phyloP scores from a whole-genome alignment of 1,140 invertebrate species.

The Steinernema khuongi region DNA sequence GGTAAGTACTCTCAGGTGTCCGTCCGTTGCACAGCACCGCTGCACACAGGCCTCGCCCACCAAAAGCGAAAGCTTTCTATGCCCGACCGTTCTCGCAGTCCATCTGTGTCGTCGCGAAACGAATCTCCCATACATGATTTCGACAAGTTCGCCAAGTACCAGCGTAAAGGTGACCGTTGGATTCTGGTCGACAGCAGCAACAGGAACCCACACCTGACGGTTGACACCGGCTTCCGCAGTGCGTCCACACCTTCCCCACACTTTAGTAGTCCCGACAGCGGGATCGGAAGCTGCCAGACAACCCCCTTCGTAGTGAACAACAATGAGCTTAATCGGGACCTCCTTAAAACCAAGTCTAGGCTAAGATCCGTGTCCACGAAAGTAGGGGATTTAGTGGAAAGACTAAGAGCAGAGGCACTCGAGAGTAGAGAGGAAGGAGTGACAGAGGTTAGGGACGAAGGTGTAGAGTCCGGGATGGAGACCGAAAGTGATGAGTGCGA shows the following conservation, averaged over 20 bases:
- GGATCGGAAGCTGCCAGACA: background rate
- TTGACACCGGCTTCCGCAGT: background rate
- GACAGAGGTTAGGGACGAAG: background rate
- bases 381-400: background rate
- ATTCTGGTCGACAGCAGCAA: background rate
- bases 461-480: conserved; percentile 5
- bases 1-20: conserved; percentile 19
- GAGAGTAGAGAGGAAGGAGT: conserved; percentile 27
- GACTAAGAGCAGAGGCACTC: background rate
- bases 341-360: background rate
- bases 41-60: conserved; percentile 32
- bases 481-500: conserved; percentile 23
- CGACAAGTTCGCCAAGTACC: conserved; percentile 39
- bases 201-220: background rate
- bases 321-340: conserved; percentile 1
- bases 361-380: background rate
- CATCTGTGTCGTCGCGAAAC: conserved; percentile 19
- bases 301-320: conserved; percentile 6
- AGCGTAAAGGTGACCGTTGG: conserved; percentile 23
- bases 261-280: background rate
- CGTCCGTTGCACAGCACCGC: background rate
- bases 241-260: background rate
- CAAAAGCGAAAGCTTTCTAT: conserved; percentile 40
- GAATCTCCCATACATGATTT: conserved; percentile 22
- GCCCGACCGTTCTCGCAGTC: conserved; percentile 31